These are phyloP conservation scores for Pristionchus entomophagus DNA, from an alignment of 2,888 invertebrate species.

Conservation along the genomic window DNA sequence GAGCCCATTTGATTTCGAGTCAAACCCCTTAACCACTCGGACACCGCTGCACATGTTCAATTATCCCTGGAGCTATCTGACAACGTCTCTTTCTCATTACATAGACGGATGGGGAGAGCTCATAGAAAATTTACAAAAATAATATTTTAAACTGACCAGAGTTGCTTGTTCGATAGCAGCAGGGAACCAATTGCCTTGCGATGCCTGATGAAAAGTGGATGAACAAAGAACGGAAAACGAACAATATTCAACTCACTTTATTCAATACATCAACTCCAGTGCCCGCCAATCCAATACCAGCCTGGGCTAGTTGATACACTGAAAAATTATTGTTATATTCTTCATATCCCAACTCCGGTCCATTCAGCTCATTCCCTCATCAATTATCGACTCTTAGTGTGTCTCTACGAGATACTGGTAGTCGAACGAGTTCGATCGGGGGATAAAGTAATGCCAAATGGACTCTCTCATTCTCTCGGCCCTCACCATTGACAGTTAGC, in stretches of 20 bases:
- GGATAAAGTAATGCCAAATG: constrained; percentile 38
- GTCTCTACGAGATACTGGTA: constrained; percentile 16
- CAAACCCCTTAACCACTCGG: constrained; percentile 55
- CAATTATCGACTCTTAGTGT: neutral
- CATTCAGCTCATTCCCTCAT: neutral
- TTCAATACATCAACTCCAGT: constrained; percentile 45
- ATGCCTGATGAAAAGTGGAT: constrained; percentile 5
- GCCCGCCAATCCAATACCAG: constrained; percentile 39
- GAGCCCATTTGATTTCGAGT: constrained; percentile 55
- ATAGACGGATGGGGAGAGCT: neutral
- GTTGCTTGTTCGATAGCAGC: constrained; percentile 46
- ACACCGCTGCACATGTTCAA: constrained; percentile 46
- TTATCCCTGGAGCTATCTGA: neutral
- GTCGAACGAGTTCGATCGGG: constrained; percentile 24
- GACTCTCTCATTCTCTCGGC: neutral
- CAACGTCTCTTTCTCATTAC: neutral
- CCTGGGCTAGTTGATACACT: constrained; percentile 47
- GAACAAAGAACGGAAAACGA: neutral
- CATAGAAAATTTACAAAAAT: neutral
- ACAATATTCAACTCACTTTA: neutral
- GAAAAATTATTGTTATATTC: neutral
- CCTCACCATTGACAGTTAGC: neutral
- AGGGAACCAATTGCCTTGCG: constrained; percentile 48
- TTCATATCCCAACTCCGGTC: neutral
- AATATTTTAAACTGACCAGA: neutral